These are phyloP conservation scores for Leucoraja erinaceus DNA, from an alignment of 2,113 vertebrate genomes.

Conservation along the genomic window DNA sequence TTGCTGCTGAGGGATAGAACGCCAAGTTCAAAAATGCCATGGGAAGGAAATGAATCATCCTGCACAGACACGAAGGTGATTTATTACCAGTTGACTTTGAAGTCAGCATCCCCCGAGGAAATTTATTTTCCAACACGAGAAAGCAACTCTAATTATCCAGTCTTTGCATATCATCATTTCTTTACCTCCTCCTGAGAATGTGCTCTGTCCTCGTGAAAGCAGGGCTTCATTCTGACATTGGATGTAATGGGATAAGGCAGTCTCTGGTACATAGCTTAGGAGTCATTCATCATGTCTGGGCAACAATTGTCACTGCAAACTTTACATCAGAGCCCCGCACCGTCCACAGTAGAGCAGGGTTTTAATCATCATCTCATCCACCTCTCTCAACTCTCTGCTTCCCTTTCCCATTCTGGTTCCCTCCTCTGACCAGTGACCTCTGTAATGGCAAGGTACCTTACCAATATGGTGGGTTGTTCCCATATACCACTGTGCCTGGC, in stretches of 20 bases:
- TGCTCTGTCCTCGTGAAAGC: background rate
- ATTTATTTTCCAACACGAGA: conserved; percentile 17
- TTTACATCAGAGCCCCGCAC: background rate
- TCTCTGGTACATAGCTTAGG: background rate
- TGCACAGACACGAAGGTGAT: background rate
- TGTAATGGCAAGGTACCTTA: background rate
- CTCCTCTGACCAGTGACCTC: background rate
- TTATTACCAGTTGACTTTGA: background rate
- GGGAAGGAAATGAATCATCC: background rate
- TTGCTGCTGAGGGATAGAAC: background rate
- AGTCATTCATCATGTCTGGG: background rate
- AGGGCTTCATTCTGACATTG: background rate
- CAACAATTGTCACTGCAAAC: background rate
- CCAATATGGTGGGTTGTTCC: background rate
- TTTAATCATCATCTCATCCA: background rate
- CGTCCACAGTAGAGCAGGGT: background rate
- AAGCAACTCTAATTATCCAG: background rate
- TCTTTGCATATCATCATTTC: no score
- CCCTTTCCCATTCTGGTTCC: background rate
- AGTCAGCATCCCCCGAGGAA: background rate
- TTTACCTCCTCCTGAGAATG: background rate
- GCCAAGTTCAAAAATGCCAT: background rate
- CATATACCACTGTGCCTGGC: background rate
- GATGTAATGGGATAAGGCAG: background rate
- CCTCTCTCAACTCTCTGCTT: background rate